Evolutionary conservation across 1,140 invertebrate genomes (phyloP), one percentile per base, ranked within the genome.

Genomic region (Ruditapes philippinarum): DNA sequence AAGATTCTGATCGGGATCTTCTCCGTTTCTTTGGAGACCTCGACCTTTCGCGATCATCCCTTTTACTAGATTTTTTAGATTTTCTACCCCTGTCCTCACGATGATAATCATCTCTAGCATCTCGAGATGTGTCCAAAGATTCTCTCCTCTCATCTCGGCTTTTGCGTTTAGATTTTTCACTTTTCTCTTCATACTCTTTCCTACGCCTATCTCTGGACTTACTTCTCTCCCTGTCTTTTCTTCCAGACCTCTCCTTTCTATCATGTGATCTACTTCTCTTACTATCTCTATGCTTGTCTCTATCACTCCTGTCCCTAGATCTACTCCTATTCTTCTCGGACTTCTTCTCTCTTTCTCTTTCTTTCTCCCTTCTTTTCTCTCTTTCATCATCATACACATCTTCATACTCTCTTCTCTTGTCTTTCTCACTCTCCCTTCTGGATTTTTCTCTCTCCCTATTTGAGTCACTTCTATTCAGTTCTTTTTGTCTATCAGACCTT

Each of bases 1-100:
- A 91, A 4, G 93, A 93, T 28, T 81, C 76, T 17, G 93, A 94
- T 42, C 85, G 79, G 11, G 92, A 91, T 22, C 81, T 82, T 49
- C 74, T 85, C 49, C 90, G 81, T 76, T 92, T 92, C 62, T 92
- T 93, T 51, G 22, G 54, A 31, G 92, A 88, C 78, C 93, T 94
- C 1, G 91, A 92, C 60, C 62, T 74, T 60, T 31, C 42, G 42
- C 60, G 38, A 65, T 65, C 79, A 11, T 81, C 40, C 22, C 40
- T 31, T 14, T 49, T 42, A 49, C 49, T 73, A 25, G 62, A 65
- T 51, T 62, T 89, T 42, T 76, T 80, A n/a, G 33, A 76, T 54
- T 74, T 79, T 73, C 51, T 51, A 19, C 54, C 38, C 40, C 49
- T 81, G 33, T 80, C 54, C 17, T 80, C 80, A 45, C 79, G 57